Evolutionary conservation across 1,140 invertebrate species (phyloP).

Genomic region (Bombus difficillimus): DNA sequence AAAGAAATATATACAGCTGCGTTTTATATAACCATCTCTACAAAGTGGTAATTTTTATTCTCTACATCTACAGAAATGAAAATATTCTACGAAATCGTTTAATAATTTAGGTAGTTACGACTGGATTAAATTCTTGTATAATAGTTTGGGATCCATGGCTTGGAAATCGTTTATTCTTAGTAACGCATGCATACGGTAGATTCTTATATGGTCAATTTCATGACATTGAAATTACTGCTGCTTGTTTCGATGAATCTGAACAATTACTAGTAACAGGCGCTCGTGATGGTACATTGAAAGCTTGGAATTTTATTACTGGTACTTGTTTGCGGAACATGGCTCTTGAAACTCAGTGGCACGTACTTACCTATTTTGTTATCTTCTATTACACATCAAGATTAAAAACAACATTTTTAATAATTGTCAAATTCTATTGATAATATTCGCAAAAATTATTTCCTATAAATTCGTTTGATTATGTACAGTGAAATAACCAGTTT

Average conservation of each 20-base stretch:
- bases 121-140: slow-evolving; percentile 85
- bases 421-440: background rate
- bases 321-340: slow-evolving; percentile 86
- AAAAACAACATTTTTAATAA: background rate
- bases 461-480: background rate
- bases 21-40: too few relatives aligned
- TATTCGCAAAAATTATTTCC: background rate
- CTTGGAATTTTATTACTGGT: slow-evolving; percentile 92
- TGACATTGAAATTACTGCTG: slow-evolving; percentile 89
- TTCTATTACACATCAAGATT: background rate
- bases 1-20: too few relatives aligned
- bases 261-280: slow-evolving; percentile 88
- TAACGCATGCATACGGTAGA: slow-evolving; percentile 86
- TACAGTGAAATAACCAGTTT: slow-evolving; percentile 76
- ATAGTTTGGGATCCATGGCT: slow-evolving; percentile 88
- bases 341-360: slow-evolving; percentile 82
- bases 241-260: slow-evolving; percentile 87
- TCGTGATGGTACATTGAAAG: slow-evolving; percentile 86
- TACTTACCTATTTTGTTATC: background rate
- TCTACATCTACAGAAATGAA: too few relatives aligned
- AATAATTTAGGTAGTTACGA: too few relatives aligned
- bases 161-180: slow-evolving; percentile 84
- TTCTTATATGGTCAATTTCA: slow-evolving; percentile 84
- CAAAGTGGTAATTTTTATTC: too few relatives aligned
- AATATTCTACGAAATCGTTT: too few relatives aligned